phyloP scores from a whole-genome alignment of 2,888 invertebrate genomes.

The Synanthedon myopaeformis region DNA sequence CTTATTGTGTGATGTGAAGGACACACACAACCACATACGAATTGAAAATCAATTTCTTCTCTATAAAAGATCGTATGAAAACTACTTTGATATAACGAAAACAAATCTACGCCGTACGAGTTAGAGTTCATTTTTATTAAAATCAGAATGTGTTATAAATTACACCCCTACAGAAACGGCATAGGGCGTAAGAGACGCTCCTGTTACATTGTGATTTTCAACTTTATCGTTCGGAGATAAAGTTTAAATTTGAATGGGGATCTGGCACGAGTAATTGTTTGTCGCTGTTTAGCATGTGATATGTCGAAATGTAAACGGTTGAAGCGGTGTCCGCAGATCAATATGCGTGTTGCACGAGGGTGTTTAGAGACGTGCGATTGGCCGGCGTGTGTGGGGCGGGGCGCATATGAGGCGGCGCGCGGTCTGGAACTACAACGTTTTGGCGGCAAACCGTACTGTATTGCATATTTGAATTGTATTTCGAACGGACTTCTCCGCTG shows the following conservation, averaged over 20 bases:
- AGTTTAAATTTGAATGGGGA: constrained; percentile 16
- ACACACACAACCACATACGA: constrained; percentile 14
- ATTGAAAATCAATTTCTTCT: constrained; percentile 2
- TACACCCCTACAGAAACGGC: constrained; percentile 18
- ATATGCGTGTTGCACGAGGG: constrained; percentile 67
- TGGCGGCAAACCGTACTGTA: constrained; percentile 52
- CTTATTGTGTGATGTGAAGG: constrained; percentile 10
- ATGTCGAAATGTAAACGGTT: constrained; percentile 69
- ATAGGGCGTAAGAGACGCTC: constrained; percentile 17
- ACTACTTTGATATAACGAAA: too few species aligned
- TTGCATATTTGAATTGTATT: constrained; percentile 28
- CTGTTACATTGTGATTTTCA: constrained; percentile 9
- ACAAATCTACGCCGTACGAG: too few species aligned
- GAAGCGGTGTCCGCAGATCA: constrained; percentile 67
- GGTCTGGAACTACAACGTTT: constrained; percentile 38
- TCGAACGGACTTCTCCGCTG: not conserved
- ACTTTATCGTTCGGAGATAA: constrained; percentile 1
- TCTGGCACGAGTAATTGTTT: constrained; percentile 58
- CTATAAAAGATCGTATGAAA: not conserved
- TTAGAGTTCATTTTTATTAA: constrained; percentile 1
- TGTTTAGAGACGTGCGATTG: constrained; percentile 61
- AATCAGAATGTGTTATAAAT: constrained; percentile 27
- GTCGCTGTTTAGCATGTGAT: constrained; percentile 67
- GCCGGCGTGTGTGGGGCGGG: constrained; percentile 60
- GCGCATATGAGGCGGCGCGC: constrained; percentile 55